A percentile compares a stretch with the other conserved stretches of the same genome.
Conservation (phyloP, 2,797 vertebrate genomes). For the Peromyscus nudipes region DNA sequence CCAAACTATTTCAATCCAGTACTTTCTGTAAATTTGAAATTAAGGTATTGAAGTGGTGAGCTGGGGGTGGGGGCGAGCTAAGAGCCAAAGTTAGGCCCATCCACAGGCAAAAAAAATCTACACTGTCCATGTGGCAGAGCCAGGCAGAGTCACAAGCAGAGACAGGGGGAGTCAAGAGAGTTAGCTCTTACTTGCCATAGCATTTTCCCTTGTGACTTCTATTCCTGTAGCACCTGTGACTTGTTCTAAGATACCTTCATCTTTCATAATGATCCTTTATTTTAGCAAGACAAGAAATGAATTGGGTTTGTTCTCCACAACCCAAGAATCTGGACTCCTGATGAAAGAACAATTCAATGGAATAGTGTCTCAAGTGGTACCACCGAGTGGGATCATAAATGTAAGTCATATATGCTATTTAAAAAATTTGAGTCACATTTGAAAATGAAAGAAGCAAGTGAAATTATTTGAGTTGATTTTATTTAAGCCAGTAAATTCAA, state of each 20-base stretch:
- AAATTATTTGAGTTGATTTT: conserved; percentile 27
- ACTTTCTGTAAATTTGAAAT: background rate
- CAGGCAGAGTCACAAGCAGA: background rate
- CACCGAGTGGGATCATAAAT: background rate
- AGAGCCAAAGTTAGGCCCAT: background rate
- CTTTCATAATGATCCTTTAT: conserved; percentile 36
- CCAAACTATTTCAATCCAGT: background rate
- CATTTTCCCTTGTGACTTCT: background rate
- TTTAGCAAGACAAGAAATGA: conserved; percentile 5
- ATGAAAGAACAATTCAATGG: conserved; percentile 31
- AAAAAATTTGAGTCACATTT: background rate
- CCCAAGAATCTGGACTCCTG: background rate
- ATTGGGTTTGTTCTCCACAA: conserved; percentile 11
- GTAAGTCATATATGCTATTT: background rate
- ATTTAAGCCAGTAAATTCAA: conserved; percentile 10
- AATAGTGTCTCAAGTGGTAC: background rate
- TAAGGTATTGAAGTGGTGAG: background rate
- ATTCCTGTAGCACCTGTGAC: background rate
- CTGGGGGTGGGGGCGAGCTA: background rate
- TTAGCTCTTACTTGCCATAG: background rate
- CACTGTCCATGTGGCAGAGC: background rate
- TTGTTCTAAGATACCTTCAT: background rate
- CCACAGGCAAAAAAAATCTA: background rate
- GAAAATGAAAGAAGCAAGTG: background rate
- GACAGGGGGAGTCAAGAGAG: background rate